phyloP scores from a whole-genome alignment of 2,888 invertebrate species.

The Dynastes grantii region DNA sequence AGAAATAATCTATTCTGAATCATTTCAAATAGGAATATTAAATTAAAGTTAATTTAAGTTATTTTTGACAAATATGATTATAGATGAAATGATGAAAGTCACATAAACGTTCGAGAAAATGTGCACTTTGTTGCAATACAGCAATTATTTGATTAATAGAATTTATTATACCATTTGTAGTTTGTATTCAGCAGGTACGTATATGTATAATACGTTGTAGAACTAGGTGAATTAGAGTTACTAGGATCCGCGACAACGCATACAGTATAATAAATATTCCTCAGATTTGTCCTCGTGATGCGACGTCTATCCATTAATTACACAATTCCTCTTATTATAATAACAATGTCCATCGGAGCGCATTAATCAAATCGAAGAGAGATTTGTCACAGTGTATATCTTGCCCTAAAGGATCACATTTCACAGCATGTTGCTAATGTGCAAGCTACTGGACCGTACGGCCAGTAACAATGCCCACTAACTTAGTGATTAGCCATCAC shows the following conservation, averaged over 20 bases:
- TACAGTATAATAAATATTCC: conserved; percentile 33
- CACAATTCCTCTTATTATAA: conserved; percentile 47
- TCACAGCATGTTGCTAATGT: conserved; percentile 60
- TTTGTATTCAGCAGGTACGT: no score
- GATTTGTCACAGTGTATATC: conserved; percentile 59
- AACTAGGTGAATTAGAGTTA: no score
- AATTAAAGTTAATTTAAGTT: neutral
- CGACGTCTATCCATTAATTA: conserved; percentile 38
- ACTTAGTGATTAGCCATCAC: conserved; percentile 63
- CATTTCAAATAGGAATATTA: neutral
- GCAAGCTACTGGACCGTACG: conserved; percentile 56
- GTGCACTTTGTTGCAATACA: no score
- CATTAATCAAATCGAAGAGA: conserved; percentile 53
- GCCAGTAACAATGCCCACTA: conserved; percentile 60
- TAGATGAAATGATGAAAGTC: no score
- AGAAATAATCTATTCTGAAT: neutral
- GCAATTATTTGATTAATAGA: no score
- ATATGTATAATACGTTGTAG: no score
- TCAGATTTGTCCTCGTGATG: conserved; percentile 21
- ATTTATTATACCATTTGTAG: no score
- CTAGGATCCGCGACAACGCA: neutral
- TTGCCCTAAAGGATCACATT: conserved; percentile 60
- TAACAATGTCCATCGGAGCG: conserved; percentile 49
- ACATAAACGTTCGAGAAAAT: neutral
- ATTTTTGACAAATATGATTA: neutral